Conservation (phyloP, 2,113 vertebrate genomes). For the human region GRCh38 chrX:134229001-134229500, state of each 20-base stretch:
- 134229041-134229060: too few relatives aligned
- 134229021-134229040: too few relatives aligned
- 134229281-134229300: background rate
- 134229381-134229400: background rate
- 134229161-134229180: too few relatives aligned
- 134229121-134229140: too few relatives aligned
- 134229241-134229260: background rate
- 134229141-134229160: too few relatives aligned
- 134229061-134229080: too few relatives aligned
- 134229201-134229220: too few relatives aligned
- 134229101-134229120: too few relatives aligned
- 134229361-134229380: conserved; percentile 38
- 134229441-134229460: background rate
- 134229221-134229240: background rate
- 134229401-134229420: background rate
- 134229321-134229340: background rate
- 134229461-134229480: background rate
- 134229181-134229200: too few relatives aligned
- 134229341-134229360: background rate
- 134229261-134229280: background rate
- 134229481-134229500: background rate
- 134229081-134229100: too few relatives aligned
- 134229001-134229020: too few relatives aligned
- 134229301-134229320: background rate
- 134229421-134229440: background rate